These are phyloP conservation scores for Chelidonichthys spinosus DNA, from an alignment of 2,797 vertebrate genomes.

Conservation along the genomic window DNA sequence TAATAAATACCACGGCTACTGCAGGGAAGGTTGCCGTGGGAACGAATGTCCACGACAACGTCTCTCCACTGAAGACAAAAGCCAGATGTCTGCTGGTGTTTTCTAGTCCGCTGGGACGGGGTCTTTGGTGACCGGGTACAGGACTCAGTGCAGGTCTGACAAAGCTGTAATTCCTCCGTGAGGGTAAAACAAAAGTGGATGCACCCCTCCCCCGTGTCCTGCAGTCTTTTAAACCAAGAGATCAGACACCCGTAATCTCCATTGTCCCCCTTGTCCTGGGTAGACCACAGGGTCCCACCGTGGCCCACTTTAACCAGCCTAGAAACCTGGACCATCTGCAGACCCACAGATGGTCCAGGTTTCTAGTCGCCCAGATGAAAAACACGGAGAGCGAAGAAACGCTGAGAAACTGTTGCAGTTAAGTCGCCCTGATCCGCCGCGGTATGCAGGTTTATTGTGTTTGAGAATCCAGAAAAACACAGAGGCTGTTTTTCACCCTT, in stretches of 20 bases:
- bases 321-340: slow-evolving; percentile 70
- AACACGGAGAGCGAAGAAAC: slow-evolving; percentile 6
- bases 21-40: too few relatives aligned
- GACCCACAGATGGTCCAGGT: slow-evolving; percentile 72
- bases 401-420: slow-evolving; percentile 53
- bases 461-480: slow-evolving; percentile 60
- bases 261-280: slow-evolving; percentile 67
- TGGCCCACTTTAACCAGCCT: slow-evolving; percentile 75
- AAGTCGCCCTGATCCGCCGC: slow-evolving; percentile 57
- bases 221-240: slow-evolving; percentile 71
- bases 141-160: neutral
- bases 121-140: neutral
- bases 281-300: slow-evolving; percentile 61
- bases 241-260: slow-evolving; percentile 83
- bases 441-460: slow-evolving; percentile 61
- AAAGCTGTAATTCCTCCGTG: slow-evolving; percentile 47
- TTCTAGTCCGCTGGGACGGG: too few relatives aligned
- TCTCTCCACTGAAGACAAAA: neutral
- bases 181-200: slow-evolving; percentile 41
- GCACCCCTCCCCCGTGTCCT: slow-evolving; percentile 44
- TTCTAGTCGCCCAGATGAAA: too few relatives aligned
- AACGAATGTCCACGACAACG: too few relatives aligned
- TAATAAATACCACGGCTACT: too few relatives aligned
- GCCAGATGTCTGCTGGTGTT: neutral
- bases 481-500: neutral